Base-by-base conservation (phyloP, 1,140 invertebrate species). In the Scaptomyza graminum region DNA sequence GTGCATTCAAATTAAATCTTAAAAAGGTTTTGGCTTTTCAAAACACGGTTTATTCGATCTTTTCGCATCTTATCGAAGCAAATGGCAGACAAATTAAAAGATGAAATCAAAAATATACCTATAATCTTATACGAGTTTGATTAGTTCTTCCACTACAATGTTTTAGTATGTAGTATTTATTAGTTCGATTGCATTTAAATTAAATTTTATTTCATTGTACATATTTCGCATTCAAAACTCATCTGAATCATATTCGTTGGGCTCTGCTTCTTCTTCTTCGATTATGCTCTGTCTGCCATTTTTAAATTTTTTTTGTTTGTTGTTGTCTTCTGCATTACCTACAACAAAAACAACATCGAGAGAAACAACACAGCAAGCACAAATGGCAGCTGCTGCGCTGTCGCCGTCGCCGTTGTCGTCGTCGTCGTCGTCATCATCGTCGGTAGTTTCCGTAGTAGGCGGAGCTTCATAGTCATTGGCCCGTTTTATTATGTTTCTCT, bases 401-500 rank as follows among this genome's bases (percentile, higher is more conserved):
- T 52, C 70, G 51, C 44, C 56, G 63, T 16, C 68, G 61, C 46
- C 59, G 59, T 55, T 31, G 37, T 39, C 3, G 37, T 12, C 60
- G 71, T 74, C 63, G 65, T 62, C 65, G 34, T 50, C 55, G 74
- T 51, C 51, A 50, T 79, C 61, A 73, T 80, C 70, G 82, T 87
- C 72, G 82, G 82, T 87, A 83, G 83, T 88, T 88, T 83, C 75
- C 60, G 68, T 79, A 79, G 83, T 88, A 89, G 88, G 88, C 88
- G 88, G 88, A 90, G 88, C 88, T 90, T 90, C 83, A 90, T 90
- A 88, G 79, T 80, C 88, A 90, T 90, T 90, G 88, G 88, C 78
- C 60, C 88, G 78, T 88, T 88, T 88, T 88, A 88, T 88, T 83
- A 83, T 88, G 83, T 75, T 79, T 79, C 82, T 87, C 81, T 78